A percentile compares a stretch with the other conserved stretches of the same genome.
Conservation (phyloP, 2,888 invertebrate species). For the Tenthredo amoena region DNA sequence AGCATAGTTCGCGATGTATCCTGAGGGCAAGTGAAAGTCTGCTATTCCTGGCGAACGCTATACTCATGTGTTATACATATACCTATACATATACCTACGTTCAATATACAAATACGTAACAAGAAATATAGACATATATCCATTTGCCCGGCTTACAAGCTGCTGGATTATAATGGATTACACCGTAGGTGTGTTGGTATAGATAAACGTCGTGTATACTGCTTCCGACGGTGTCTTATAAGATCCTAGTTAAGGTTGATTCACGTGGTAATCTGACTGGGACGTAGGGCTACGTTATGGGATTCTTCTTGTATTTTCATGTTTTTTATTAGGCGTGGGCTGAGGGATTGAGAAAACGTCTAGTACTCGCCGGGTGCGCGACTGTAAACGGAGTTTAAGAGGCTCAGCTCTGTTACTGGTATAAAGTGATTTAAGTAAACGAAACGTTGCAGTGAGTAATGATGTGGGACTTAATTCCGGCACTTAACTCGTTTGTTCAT, state of each 20-base stretch:
- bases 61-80: slow-evolving; percentile 28
- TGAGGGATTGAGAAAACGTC: slow-evolving; percentile 1
- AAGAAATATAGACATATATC: neutral
- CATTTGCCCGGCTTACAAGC: neutral
- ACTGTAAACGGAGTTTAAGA: neutral
- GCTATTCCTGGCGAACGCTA: slow-evolving; percentile 33
- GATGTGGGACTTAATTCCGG: slow-evolving; percentile 10
- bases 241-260: slow-evolving; percentile 19
- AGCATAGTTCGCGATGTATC: slow-evolving; percentile 7
- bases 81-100: neutral
- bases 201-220: slow-evolving; percentile 29
- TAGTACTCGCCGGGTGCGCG: neutral
- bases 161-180: slow-evolving; percentile 25
- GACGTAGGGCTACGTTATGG: neutral
- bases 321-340: neutral
- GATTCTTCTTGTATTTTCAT: neutral
- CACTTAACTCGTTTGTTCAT: neutral
- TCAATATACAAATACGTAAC: neutral
- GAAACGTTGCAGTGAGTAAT: slow-evolving; percentile 13
- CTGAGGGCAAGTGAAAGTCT: slow-evolving; percentile 50
- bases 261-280: slow-evolving; percentile 7
- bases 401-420: neutral
- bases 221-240: neutral
- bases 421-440: slow-evolving; percentile 32
- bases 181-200: neutral